phyloP scores from a whole-genome alignment of 2,797 vertebrate species.

The Sardinella longiceps region DNA sequence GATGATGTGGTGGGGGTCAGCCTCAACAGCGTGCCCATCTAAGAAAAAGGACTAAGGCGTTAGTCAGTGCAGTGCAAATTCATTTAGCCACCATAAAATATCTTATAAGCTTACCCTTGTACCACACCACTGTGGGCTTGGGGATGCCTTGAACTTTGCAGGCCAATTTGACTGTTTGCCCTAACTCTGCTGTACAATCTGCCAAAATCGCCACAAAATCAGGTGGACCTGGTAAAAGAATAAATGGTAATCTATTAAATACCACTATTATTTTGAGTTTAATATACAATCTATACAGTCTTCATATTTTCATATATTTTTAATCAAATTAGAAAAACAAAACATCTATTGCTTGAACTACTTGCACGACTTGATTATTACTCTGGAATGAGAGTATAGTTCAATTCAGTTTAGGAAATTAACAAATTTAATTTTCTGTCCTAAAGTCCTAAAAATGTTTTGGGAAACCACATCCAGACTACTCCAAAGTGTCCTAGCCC shows the following conservation, averaged over 20 bases:
- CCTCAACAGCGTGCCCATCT: constrained; percentile 90
- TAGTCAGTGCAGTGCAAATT: not conserved
- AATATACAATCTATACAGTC: no score
- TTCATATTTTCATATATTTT: no score
- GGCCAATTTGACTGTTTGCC: constrained; percentile 94
- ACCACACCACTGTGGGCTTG: constrained; percentile 89
- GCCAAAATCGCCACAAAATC: constrained; percentile 92
- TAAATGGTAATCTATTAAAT: not conserved
- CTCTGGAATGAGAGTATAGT: no score
- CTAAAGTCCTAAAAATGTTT: no score
- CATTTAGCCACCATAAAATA: not conserved
- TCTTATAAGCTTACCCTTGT: constrained; percentile 81
- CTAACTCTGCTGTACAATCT: constrained; percentile 90
- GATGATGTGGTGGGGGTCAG: constrained; percentile 95
- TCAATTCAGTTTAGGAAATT: no score
- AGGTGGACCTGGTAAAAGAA: constrained; percentile 78
- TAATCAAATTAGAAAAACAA: no score
- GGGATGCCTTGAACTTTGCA: constrained; percentile 90
- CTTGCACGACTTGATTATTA: no score
- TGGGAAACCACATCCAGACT: no score
- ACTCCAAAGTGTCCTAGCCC: no score
- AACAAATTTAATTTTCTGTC: no score
- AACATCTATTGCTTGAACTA: no score
- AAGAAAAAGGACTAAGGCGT: not conserved
- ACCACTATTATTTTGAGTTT: no score